Evolutionary conservation across 1,140 invertebrate genomes (phyloP), one percentile per base, ranked within the genome.

Genomic region (Zaprionus ornatus): DNA sequence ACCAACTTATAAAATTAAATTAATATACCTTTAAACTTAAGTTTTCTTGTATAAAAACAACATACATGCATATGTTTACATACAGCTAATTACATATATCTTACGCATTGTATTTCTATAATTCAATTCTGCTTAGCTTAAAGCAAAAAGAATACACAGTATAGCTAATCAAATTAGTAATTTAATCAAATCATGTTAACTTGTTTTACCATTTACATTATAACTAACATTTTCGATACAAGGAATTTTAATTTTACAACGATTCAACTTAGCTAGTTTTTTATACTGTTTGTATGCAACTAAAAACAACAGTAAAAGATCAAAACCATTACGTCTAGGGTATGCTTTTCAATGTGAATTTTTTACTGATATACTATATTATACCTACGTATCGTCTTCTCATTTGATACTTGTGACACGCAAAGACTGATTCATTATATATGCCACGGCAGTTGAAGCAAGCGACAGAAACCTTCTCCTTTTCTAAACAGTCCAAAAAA

Each of bases 391-490:
- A 85, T 80, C 64, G 69, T 80, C 73, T 78, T 52, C 55, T 79
- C 74, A 54, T 88, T 88, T 70, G 70, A 81, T 79, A 90, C 63
- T 88, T 87, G 84, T 90, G 85, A 84, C 84, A 80, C 75, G 84
- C 85, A 88, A 88, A 88, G 84, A 88, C 84, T 88, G 84, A 88
- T 88, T 88, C 85, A 90, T 81, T 81, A 84, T 84, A 81, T 69
- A 75, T 81, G 81, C 74, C 73, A 79, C 65, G 55, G 72, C 79
- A 88, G 67, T 60, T 56, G 61, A 64, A 61, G 27, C 35, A 66
- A 27, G 9, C 61, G 37, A 59, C 12, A 66, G 48, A n/a, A 29
- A 48, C 17, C 57, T 61, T 32, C 21, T 32, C 66, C 37, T 57
- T 35, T 67, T 45, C 48, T 52, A 23, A 50, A 60, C 25, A 61